Evolutionary conservation across 1,140 invertebrate species (phyloP).

Genomic region (Samia ricini): DNA sequence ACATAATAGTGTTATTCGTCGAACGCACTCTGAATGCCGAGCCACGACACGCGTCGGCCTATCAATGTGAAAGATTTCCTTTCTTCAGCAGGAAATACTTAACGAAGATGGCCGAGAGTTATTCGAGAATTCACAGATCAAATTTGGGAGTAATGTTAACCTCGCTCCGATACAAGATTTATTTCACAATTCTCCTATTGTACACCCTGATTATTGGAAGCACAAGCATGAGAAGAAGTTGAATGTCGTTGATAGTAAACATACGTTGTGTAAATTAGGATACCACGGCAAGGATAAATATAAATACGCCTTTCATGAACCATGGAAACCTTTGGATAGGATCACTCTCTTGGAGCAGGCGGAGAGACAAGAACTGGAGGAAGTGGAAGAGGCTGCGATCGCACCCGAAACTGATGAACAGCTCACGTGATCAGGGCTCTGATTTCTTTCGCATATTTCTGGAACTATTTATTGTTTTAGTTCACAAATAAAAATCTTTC

Average conservation of each 20-base stretch:
- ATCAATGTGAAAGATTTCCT: neutral
- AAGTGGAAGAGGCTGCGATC: constrained; percentile 15
- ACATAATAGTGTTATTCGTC: constrained; percentile 48
- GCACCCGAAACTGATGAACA: constrained; percentile 29
- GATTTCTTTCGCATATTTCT: constrained; percentile 30
- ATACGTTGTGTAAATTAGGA: constrained; percentile 42
- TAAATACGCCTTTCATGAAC: constrained; percentile 65
- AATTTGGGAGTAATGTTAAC: constrained; percentile 8
- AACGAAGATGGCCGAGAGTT: constrained; percentile 35
- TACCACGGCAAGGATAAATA: constrained; percentile 60
- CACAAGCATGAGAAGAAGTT: constrained; percentile 33
- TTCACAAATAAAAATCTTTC: no score
- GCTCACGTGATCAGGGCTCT: constrained; percentile 40
- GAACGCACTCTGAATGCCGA: constrained; percentile 51
- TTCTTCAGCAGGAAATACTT: constrained; percentile 52
- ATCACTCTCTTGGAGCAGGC: constrained; percentile 48
- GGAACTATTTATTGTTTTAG: neutral
- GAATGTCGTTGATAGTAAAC: constrained; percentile 19
- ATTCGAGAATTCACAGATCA: constrained; percentile 27
- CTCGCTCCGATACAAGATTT: constrained; percentile 32
- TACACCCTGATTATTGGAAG: constrained; percentile 56
- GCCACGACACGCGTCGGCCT: constrained; percentile 9
- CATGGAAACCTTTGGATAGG: constrained; percentile 61
- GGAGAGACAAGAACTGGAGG: constrained; percentile 41
- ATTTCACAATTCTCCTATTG: constrained; percentile 49